A percentile compares a stretch with the other conserved stretches of the same genome.
Conservation (phyloP, 2,113 vertebrate species). For the Vidua macroura region DNA sequence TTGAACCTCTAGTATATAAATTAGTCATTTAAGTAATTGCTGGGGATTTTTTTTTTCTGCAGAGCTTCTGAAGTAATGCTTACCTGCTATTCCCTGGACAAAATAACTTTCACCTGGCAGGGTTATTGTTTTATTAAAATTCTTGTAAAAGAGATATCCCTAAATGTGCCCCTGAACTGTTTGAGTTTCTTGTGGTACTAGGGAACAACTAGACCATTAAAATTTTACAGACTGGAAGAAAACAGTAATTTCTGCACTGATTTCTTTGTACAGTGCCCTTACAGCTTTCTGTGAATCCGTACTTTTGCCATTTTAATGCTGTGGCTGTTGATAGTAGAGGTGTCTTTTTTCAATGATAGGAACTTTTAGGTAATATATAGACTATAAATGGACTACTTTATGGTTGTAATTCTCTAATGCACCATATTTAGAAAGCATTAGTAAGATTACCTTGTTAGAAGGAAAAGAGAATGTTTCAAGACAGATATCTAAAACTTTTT, state of each 20-base stretch:
- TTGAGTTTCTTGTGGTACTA: neutral
- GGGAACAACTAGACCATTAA: neutral
- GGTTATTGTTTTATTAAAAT: neutral
- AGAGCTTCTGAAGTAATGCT: neutral
- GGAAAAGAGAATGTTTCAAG: neutral
- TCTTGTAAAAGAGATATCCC: neutral
- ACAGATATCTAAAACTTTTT: neutral
- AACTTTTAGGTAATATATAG: neutral
- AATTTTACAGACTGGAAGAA: neutral
- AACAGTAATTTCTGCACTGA: neutral
- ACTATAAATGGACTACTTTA: neutral
- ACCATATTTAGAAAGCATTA: neutral
- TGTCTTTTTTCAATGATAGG: neutral
- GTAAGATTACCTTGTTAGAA: neutral
- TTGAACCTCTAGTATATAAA: neutral
- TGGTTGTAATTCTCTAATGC: neutral
- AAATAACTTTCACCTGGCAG: neutral
- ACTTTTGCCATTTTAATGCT: neutral
- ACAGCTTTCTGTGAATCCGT: neutral
- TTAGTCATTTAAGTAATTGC: neutral
- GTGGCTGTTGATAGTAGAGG: neutral
- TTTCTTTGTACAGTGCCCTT: neutral
- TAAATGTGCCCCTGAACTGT: neutral
- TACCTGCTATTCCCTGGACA: neutral
- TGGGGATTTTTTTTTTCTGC: neutral